Percentiles rank a stretch among this genome's conserved stretches.
Evolutionary conservation across 2,888 invertebrate species (phyloP).

Genomic region (Mythimna lalbum): DNA sequence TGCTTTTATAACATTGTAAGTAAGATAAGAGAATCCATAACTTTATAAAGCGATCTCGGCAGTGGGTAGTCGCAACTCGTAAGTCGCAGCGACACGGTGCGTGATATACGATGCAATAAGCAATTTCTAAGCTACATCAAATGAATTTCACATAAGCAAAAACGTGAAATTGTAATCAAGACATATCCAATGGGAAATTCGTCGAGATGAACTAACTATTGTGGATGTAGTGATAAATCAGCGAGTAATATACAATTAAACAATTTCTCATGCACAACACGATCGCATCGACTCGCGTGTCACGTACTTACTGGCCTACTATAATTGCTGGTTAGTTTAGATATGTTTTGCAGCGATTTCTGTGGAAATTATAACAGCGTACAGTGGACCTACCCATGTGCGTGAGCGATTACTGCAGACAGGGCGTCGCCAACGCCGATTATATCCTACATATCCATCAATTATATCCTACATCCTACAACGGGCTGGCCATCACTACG

Average conservation of each 20-base stretch:
- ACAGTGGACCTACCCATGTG: conserved; percentile 20
- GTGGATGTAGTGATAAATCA: conserved; percentile 69
- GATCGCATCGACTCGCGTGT: conserved; percentile 68
- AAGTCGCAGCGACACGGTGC: conserved; percentile 42
- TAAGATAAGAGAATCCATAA: conserved; percentile 47
- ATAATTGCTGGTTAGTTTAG: conserved; percentile 35
- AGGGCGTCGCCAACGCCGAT: conserved; percentile 51
- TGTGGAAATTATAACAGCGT: conserved; percentile 40
- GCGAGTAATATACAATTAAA: conserved; percentile 71
- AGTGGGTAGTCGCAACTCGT: neutral
- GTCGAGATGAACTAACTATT: conserved; percentile 66
- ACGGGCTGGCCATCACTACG: conserved; percentile 60
- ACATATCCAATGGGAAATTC: conserved; percentile 64
- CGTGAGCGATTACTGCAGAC: conserved; percentile 41
- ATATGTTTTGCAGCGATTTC: conserved; percentile 43
- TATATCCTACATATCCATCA: conserved; percentile 12
- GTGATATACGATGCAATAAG: conserved; percentile 49
- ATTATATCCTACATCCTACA: conserved; percentile 37
- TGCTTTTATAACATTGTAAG: conserved; percentile 58
- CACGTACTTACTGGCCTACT: conserved; percentile 47
- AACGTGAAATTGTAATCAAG: conserved; percentile 67
- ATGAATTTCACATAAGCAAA: conserved; percentile 62
- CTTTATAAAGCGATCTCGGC: conserved; percentile 39
- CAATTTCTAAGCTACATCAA: conserved; percentile 56
- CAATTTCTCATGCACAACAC: conserved; percentile 74